Conservation (phyloP, 2,113 vertebrate genomes). For the Bufo bufo region DNA sequence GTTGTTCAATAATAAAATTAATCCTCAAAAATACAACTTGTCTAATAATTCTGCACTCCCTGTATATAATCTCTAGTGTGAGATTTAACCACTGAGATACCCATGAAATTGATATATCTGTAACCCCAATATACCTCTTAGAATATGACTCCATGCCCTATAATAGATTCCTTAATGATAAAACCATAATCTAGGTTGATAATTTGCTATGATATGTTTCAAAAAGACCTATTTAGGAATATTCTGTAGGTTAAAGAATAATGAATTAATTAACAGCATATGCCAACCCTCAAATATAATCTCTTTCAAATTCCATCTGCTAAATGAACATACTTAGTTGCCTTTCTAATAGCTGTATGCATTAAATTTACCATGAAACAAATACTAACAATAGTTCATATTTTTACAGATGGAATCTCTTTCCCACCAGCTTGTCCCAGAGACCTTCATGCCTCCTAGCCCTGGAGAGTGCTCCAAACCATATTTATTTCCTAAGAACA, state of each 20-base stretch:
- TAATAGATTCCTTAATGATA: neutral
- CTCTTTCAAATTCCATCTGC: neutral
- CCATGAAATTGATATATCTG: neutral
- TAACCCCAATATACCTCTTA: neutral
- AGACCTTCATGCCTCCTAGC: conserved; percentile 52
- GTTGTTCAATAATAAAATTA: too few species aligned
- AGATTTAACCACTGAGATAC: too few species aligned
- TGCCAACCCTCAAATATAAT: neutral
- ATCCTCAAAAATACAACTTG: too few species aligned
- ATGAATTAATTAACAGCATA: neutral
- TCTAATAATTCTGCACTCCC: too few species aligned
- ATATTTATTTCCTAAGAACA: conserved; percentile 57
- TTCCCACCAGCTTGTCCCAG: conserved; percentile 54
- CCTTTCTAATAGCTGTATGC: neutral
- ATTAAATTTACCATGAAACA: conserved; percentile 38
- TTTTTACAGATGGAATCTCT: conserved; percentile 29
- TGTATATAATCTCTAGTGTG: too few species aligned
- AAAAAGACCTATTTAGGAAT: neutral
- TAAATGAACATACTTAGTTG: neutral
- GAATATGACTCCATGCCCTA: neutral
- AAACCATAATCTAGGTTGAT: neutral
- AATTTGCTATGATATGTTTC: neutral
- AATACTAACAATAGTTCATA: conserved; percentile 46
- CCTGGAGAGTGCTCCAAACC: conserved; percentile 54
- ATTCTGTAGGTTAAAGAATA: neutral